Conservation (phyloP, 2,113 vertebrate genomes). For the Aegotheles bennettii region DNA sequence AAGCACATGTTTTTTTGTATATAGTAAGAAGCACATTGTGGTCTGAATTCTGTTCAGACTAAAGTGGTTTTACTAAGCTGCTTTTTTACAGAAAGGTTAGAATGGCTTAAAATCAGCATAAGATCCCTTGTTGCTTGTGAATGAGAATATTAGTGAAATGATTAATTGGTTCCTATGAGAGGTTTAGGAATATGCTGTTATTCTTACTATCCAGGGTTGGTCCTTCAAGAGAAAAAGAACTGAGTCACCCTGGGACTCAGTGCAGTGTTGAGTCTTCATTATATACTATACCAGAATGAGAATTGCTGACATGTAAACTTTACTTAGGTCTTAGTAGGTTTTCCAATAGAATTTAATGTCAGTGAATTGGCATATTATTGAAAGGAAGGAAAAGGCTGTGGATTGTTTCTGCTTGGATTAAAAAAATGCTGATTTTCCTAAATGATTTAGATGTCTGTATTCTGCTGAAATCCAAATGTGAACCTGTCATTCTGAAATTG, state of each 20-base stretch:
- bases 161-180: background rate
- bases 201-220: background rate
- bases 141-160: background rate
- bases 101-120: background rate
- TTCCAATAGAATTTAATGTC: background rate
- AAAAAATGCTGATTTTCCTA: background rate
- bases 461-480: background rate
- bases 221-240: background rate
- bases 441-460: background rate
- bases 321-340: background rate
- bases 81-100: background rate
- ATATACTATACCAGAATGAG: background rate
- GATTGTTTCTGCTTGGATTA: background rate
- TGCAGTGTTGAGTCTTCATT: background rate
- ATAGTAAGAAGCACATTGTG: background rate
- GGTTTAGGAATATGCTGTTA: background rate
- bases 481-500: background rate
- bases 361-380: background rate
- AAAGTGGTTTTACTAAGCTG: background rate
- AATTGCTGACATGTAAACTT: background rate
- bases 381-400: background rate
- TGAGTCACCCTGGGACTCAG: background rate
- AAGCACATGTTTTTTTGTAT: slow-evolving; percentile 19
- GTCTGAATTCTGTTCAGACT: background rate
- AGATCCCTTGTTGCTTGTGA: background rate